phyloP scores from a whole-genome alignment of 2,888 invertebrate species.

The Yponomeuta cagnagella region DNA sequence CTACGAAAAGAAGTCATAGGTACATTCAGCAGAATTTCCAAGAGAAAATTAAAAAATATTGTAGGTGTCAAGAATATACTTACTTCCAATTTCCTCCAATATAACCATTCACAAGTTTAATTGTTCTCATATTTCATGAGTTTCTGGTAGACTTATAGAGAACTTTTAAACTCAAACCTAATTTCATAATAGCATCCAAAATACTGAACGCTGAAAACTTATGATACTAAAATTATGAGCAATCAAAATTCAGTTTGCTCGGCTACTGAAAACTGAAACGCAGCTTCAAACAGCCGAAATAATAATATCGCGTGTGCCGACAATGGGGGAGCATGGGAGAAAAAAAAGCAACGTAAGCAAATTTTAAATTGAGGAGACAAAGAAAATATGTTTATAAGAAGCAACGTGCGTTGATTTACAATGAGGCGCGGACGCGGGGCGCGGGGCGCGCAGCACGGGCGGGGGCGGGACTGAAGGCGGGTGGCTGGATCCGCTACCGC shows the following conservation, averaged over 20 bases:
- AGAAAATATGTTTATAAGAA: slow-evolving; percentile 69
- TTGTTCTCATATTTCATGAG: too few relatives aligned
- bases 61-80: too few relatives aligned
- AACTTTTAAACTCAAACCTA: background rate
- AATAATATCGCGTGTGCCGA: background rate
- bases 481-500: background rate
- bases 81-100: too few relatives aligned
- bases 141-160: background rate
- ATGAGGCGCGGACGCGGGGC: slow-evolving; percentile 28
- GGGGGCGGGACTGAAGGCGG: slow-evolving; percentile 8
- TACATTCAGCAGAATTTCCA: too few relatives aligned
- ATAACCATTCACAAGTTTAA: too few relatives aligned
- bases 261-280: background rate
- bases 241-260: too few relatives aligned
- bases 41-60: too few relatives aligned
- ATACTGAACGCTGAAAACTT: background rate
- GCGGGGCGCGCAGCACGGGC: slow-evolving; percentile 23
- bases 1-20: too few relatives aligned
- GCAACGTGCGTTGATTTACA: slow-evolving; percentile 68
- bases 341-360: slow-evolving; percentile 36
- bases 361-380: slow-evolving; percentile 58
- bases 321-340: slow-evolving; percentile 15
- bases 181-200: background rate
- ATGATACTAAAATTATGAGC: too few relatives aligned
- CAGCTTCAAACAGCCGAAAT: background rate